phyloP scores from a whole-genome alignment of 2,113 vertebrate species.

The Ictidomys tridecemlineatus region DNA sequence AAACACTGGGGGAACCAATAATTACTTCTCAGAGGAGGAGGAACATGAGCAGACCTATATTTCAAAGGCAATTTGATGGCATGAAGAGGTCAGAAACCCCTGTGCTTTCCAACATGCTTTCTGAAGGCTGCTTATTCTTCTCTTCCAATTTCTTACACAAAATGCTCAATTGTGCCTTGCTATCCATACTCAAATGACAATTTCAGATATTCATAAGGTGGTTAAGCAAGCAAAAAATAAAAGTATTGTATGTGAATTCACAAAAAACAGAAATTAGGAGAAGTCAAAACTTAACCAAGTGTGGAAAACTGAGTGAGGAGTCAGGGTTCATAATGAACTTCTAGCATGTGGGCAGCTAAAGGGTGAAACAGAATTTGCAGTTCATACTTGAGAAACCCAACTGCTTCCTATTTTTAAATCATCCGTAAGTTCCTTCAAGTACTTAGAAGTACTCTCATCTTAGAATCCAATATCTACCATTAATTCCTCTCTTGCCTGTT shows the following conservation, averaged over 20 bases:
- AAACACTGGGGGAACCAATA: neutral
- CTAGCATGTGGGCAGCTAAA: neutral
- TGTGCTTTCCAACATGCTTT: neutral
- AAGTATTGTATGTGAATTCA: neutral
- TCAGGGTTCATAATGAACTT: neutral
- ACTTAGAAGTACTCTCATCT: neutral
- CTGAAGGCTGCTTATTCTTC: constrained; percentile 34
- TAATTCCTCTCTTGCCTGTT: neutral
- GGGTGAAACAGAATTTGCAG: neutral
- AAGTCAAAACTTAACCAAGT: constrained; percentile 8
- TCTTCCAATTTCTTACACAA: neutral
- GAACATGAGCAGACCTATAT: neutral
- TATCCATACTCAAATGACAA: constrained; percentile 46
- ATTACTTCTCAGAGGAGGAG: constrained; percentile 3
- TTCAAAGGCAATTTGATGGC: neutral
- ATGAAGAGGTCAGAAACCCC: neutral
- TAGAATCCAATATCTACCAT: neutral
- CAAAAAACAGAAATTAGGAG: neutral
- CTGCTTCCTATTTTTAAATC: neutral
- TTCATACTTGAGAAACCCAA: neutral
- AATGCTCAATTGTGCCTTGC: neutral
- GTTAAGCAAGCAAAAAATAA: constrained; percentile 24
- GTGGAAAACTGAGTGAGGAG: constrained; percentile 3
- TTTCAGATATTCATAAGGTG: neutral
- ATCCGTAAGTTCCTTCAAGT: neutral